Evolutionary conservation across 2,113 vertebrate genomes (phyloP), one percentile per base, ranked within the genome.

Genomic region (Chelonoidis abingdonii): DNA sequence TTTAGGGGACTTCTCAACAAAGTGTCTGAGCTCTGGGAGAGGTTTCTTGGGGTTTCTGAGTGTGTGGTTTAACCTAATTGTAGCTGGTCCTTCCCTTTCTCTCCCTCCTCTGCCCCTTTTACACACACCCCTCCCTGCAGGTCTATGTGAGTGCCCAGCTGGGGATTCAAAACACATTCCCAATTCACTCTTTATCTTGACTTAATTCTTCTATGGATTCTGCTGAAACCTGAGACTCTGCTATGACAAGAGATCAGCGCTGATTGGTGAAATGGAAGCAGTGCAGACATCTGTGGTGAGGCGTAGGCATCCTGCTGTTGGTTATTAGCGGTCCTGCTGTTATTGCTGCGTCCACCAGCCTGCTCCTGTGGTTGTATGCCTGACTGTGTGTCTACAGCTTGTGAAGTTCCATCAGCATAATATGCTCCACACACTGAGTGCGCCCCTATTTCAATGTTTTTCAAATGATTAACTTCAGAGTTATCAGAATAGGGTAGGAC

Each of bases 171-270:
- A 89, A 38, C 54, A 3, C 69, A 88, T 88, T 96, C 88, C 87
- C 92, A 83, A 89, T 92, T 41, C 35, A 0, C 79, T 90, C 57
- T 82, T 96, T 88, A 65, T 49, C 95, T 29, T 62, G 53, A 92
- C 79, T 89, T 84, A 89, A 88, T 87, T 80, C 75, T 93, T 91
- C 76, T 93, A 97, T 97, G 96, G 92, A 95, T 97, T 97, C 95
- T 85, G 80, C 94, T 41, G 85, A 93, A 95, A 93, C 93, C 90
- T 93, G 97, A 97, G 95, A 83, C 97, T 97, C 89, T 31, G 6
- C 96, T 96, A 91, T 97, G 88, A 10, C 44, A 19, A 35, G 82
- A 2, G 44, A 97, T 97, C 97, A 97, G 96, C 2, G 54, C 27
- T 94, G 92, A 72, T 89, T 57, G 92, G 93, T 89, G 89, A 84